Evolutionary conservation across 2,113 vertebrate species (phyloP), one percentile per base, ranked within the genome.

Genomic region (Coptodon rendalli): DNA sequence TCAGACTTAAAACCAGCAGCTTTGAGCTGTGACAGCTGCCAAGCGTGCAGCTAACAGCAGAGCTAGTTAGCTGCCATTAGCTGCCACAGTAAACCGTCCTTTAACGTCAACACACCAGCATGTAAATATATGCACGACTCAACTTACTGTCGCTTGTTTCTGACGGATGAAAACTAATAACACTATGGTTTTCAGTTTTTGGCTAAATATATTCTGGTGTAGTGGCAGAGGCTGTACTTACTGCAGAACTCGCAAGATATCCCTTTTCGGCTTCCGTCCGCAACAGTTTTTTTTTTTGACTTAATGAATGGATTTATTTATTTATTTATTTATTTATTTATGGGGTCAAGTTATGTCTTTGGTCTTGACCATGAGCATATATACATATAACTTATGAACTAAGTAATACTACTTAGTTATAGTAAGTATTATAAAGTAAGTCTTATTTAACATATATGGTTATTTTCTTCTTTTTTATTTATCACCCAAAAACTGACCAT

Each of bases 231-330:
- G 2, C 1, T 6, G 3, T 2, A 43, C 50, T 57, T 22, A 81
- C 45, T 19, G 13, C 6, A 40, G n/a, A 66, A 27, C n/a, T n/a
- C 7, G 4, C 7, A 2, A 1, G 8, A 2, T 24, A 61, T 87
- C 59, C 79, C 24, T 50, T 45, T 50, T 22, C 85, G 78, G 87
- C 59, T 94, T 92, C 93, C 93, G 91, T 78, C 27, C 16, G 6
- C 45, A 45, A 16, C 5, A 24, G 2, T 3, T 34, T 5, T n/a
- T 16, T 36, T 16, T 17, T 16, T 43, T 12, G 0, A 6, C 1
- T 9, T 59, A 17, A 17, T 59, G 27, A 9, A 59, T 9, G 3
- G 3, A 5, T 52, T 52, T 19, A 8, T 52, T 54, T 24, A 0
- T 54, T 54, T 22, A 0, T 57, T 57, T 22, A 1, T 59, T 54